These are phyloP conservation scores for Coenobita brevimanus DNA, from an alignment of 1,140 invertebrate genomes.

Conservation along the genomic window DNA sequence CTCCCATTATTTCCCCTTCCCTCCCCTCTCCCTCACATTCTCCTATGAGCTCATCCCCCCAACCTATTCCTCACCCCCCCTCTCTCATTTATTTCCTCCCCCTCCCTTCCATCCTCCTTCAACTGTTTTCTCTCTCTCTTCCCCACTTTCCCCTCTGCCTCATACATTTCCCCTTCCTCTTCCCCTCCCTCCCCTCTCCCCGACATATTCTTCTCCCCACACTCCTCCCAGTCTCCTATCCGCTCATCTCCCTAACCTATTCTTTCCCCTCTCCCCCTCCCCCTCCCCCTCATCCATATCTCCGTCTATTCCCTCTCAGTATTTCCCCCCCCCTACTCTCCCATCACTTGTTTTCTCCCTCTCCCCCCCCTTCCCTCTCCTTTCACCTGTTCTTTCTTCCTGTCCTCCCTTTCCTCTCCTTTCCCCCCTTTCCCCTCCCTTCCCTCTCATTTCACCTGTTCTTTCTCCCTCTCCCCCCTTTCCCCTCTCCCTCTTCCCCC, in stretches of 20 bases:
- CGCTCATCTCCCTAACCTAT: not conserved
- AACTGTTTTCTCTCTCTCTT: not conserved
- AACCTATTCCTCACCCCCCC: not conserved
- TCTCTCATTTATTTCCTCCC: not conserved
- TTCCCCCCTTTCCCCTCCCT: not conserved
- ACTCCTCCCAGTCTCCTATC: not conserved
- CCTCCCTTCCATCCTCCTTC: constrained; percentile 1
- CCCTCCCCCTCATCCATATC: constrained; percentile 10
- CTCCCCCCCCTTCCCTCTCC: not conserved
- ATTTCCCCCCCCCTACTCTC: not conserved
- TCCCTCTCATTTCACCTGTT: not conserved
- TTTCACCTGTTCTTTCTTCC: not conserved
- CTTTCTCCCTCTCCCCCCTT: not conserved
- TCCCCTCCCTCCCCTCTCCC: not conserved
- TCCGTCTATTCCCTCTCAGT: not conserved
- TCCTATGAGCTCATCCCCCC: not conserved
- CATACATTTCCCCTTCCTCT: not conserved
- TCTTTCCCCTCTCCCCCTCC: not conserved
- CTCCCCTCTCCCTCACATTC: not conserved
- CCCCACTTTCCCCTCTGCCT: no score
- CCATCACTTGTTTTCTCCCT: constrained; percentile 15
- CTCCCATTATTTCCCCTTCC: not conserved
- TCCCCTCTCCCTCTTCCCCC: not conserved
- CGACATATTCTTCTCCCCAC: not conserved
- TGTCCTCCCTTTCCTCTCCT: not conserved